phyloP scores from a whole-genome alignment of 2,797 vertebrate genomes.

The Argentina silus region DNA sequence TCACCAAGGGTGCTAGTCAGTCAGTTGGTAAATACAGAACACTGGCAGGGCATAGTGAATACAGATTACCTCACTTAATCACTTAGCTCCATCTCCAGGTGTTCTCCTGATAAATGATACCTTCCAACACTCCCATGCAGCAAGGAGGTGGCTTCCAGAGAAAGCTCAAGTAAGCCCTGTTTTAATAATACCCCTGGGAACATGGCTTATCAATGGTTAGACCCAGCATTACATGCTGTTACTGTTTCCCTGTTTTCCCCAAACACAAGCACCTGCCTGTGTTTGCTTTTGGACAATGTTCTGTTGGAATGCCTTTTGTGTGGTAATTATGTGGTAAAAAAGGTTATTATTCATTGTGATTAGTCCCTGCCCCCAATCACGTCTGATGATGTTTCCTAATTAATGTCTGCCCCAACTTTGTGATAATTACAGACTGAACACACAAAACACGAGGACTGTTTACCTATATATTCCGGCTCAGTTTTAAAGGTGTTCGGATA shows the following conservation, averaged over 20 bases:
- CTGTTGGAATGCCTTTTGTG: not conserved
- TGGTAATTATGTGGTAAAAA: no score
- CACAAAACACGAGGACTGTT: no score
- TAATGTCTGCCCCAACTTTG: no score
- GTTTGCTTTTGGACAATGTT: not conserved
- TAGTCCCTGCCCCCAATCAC: not conserved
- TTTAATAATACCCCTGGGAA: constrained; percentile 5
- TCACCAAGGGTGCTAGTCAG: constrained; percentile 1
- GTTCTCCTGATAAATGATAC: constrained; percentile 13
- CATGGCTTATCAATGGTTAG: not conserved
- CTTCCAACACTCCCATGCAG: constrained; percentile 15
- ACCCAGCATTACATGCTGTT: constrained; percentile 1
- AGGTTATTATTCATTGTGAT: not conserved
- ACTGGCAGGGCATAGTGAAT: constrained; percentile 5
- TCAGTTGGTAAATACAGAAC: constrained; percentile 20
- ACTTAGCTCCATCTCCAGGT: constrained; percentile 19
- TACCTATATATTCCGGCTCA: no score
- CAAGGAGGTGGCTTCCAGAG: constrained; percentile 14
- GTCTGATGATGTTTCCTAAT: not conserved
- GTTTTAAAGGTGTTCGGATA: no score
- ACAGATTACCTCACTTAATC: constrained; percentile 14
- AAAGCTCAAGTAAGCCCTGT: constrained; percentile 5
- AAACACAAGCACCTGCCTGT: not conserved
- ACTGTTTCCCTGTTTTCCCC: not conserved
- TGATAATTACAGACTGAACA: no score